phyloP scores from a whole-genome alignment of 2,888 invertebrate species.

The Amiota mariae region DNA sequence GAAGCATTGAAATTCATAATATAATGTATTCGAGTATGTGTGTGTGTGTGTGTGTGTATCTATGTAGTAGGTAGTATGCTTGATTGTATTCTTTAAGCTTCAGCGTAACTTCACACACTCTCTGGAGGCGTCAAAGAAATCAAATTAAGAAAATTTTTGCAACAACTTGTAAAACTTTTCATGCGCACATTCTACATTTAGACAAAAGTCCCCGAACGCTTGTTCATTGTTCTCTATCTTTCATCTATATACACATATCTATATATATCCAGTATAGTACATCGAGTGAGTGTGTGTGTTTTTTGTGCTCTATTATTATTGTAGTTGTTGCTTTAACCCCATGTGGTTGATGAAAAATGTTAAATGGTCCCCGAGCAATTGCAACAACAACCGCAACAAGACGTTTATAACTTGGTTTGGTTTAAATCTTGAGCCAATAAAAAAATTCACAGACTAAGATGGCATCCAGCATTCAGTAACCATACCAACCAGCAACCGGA shows the following conservation, averaged over 20 bases:
- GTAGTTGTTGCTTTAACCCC: constrained; percentile 52
- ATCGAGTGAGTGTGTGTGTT: constrained; percentile 18
- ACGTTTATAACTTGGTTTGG: constrained; percentile 38
- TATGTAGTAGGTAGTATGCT: not conserved
- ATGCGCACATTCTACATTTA: constrained; percentile 28
- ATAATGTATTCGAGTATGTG: constrained; percentile 4
- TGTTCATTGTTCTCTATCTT: not conserved
- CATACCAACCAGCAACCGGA: too few species aligned
- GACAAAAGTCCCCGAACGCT: not conserved
- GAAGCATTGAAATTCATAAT: not conserved
- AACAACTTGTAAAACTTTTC: constrained; percentile 49
- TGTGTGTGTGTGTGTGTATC: constrained; percentile 25
- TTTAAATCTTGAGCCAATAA: constrained; percentile 44
- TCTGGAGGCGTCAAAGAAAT: constrained; percentile 63
- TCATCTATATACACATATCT: not conserved
- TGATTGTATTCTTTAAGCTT: constrained; percentile 26
- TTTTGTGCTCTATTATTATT: constrained; percentile 47
- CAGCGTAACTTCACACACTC: constrained; percentile 57
- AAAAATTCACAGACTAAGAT: constrained; percentile 33
- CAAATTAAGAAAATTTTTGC: constrained; percentile 65
- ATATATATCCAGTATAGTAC: not conserved
- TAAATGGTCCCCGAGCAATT: constrained; percentile 67
- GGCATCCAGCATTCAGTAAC: too few species aligned
- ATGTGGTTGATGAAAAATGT: constrained; percentile 68
- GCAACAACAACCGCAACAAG: constrained; percentile 48